phyloP scores from a whole-genome alignment of 2,888 invertebrate genomes.

The Drosophila recens region DNA sequence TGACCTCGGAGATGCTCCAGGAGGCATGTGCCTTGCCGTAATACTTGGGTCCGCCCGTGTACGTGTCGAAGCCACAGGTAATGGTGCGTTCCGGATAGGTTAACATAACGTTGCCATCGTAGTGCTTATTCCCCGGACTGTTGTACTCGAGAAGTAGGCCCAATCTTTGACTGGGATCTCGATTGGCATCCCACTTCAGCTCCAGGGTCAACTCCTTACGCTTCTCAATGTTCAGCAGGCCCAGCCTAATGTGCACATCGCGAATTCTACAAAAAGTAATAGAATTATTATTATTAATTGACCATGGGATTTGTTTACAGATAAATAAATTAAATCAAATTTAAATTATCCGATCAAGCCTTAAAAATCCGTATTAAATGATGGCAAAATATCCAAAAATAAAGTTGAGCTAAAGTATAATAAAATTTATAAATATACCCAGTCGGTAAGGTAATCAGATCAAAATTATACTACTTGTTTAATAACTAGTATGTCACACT shows the following conservation, averaged over 20 bases:
- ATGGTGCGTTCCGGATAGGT: slow-evolving; percentile 92
- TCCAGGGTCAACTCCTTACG: slow-evolving; percentile 90
- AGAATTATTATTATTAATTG: background rate
- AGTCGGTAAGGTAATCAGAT: too few relatives aligned
- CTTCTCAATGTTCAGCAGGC: slow-evolving; percentile 87
- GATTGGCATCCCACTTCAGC: slow-evolving; percentile 94
- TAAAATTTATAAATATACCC: too few relatives aligned
- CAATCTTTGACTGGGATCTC: slow-evolving; percentile 90
- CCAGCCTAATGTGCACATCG: slow-evolving; percentile 90
- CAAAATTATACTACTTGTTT: too few relatives aligned
- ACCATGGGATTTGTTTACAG: too few relatives aligned
- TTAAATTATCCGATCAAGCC: too few relatives aligned
- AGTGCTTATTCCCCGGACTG: slow-evolving; percentile 87
- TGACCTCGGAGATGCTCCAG: slow-evolving; percentile 89
- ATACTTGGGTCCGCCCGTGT: slow-evolving; percentile 82
- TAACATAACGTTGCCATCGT: slow-evolving; percentile 88
- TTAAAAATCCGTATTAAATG: too few relatives aligned
- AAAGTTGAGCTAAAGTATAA: too few relatives aligned
- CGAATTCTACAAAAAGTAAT: slow-evolving; percentile 87
- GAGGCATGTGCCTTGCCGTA: slow-evolving; percentile 87
- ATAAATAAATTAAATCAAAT: too few relatives aligned
- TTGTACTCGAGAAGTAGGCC: slow-evolving; percentile 87
- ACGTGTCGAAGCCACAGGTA: slow-evolving; percentile 88
- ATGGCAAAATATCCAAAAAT: too few relatives aligned
- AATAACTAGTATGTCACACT: too few relatives aligned